Base-by-base conservation (phyloP, 2,797 vertebrate genomes). In the Prionace glauca region DNA sequence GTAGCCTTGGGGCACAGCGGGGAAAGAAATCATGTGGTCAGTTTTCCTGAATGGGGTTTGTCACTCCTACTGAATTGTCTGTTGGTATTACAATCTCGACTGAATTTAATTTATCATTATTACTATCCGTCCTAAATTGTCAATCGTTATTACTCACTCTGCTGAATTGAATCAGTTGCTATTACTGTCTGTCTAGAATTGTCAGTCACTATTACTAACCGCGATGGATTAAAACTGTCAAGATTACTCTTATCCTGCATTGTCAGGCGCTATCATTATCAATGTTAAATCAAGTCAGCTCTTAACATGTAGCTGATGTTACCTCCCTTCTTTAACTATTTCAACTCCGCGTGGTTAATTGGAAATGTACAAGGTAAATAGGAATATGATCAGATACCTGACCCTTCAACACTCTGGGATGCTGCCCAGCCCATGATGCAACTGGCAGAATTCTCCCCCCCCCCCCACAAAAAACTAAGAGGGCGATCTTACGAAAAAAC, bases 51-150 rank as follows among this genome's bases (percentile, higher is more conserved):
- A 69, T 69, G 67, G 65, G 41, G 41, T 41, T 36, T 24, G 62
- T 22, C 65, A 69, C 90, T 41, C 3, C 69, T 69, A 92, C 90
- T 67, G 32, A 91, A 36, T 91, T 91, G 88, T 67, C 88, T 36
- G 88, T 65, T 67, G 88, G 2, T 91, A 91, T 65, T 67, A 65
- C 60, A 65, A 91, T 91, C 88, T 36, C 1, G 0, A n/a, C 62
- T 92, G 65, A 92, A 92, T 69, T 92, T 92, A 92, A 92, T 92
- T 92, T 92, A 92, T 67, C 62, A 67, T 92, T 92, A 92, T 92
- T 92, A 92, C 90, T 69, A 92, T 41, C 90, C 67, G n/a, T 92
- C 90, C 41, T 92, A n/a, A 92, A 92, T 92, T 92, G 90, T 92
- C 90, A 92, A 92, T 92, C 20, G 90, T 92, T 92, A 92, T 92